A percentile compares a stretch with the other conserved stretches of the same genome.
Evolutionary conservation across 2,797 vertebrate species (phyloP).

Genomic region (Ptychadena robeensis): DNA sequence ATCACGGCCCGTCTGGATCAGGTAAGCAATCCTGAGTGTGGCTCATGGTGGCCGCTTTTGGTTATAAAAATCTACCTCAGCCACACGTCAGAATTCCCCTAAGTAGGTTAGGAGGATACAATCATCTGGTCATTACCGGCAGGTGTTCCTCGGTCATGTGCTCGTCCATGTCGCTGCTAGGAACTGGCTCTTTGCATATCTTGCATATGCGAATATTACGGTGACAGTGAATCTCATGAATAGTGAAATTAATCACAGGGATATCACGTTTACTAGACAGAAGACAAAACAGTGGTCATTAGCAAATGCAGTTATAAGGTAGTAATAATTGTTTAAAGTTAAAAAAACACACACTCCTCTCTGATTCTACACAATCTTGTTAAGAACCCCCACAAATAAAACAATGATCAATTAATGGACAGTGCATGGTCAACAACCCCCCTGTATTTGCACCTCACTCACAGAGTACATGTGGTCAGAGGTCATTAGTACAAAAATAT

Average conservation of each 20-base stretch:
- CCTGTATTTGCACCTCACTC: too few relatives aligned
- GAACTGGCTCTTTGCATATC: slow-evolving; percentile 87
- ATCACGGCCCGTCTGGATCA: too few relatives aligned
- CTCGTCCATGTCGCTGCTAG: slow-evolving; percentile 82
- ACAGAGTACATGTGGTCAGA: too few relatives aligned
- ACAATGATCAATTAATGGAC: too few relatives aligned
- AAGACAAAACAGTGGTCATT: slow-evolving; percentile 5
- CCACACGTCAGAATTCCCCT: too few relatives aligned
- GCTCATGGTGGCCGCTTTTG: too few relatives aligned
- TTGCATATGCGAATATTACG: slow-evolving; percentile 89
- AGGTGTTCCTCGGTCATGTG: slow-evolving; percentile 88
- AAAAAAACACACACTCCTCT: background rate
- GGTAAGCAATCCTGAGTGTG: too few relatives aligned
- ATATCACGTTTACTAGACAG: slow-evolving; percentile 88
- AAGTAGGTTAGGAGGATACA: too few relatives aligned
- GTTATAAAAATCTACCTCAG: too few relatives aligned
- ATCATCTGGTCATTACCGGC: slow-evolving; percentile 75
- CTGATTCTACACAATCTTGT: background rate
- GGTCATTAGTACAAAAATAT: too few relatives aligned
- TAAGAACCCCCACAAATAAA: too few relatives aligned
- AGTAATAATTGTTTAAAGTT: background rate
- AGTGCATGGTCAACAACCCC: too few relatives aligned
- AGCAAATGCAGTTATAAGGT: background rate
- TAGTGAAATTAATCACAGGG: slow-evolving; percentile 90
- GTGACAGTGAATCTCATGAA: slow-evolving; percentile 94